Evolutionary conservation across 1,140 invertebrate genomes (phyloP).

Genomic region (Cydia fagiglandana): DNA sequence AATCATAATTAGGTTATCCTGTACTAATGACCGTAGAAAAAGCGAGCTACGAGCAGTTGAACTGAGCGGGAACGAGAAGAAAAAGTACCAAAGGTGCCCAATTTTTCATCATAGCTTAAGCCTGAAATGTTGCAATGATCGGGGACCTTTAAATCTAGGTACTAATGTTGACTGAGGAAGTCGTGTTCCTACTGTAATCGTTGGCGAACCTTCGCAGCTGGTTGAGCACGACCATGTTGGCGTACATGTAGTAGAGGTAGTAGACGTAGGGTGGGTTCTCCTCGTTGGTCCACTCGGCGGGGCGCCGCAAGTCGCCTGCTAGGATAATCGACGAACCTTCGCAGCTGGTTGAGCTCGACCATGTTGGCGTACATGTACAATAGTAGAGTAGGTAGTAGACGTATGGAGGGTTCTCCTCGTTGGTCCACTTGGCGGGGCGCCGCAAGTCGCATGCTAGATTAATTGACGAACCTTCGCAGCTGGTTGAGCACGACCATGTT

Average conservation of each 20-base stretch:
- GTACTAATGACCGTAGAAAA: too few species aligned
- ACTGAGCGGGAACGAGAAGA: too few species aligned
- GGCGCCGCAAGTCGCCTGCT: conserved; percentile 68
- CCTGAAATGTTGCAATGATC: too few species aligned
- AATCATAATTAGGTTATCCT: background rate
- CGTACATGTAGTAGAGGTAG: conserved; percentile 99
- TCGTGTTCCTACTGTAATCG: background rate
- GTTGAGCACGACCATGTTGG: conserved; percentile 97
- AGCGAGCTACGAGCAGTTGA: too few species aligned
- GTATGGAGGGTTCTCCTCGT: conserved; percentile 96
- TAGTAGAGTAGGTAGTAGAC: conserved; percentile 98
- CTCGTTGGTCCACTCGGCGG: conserved; percentile 90
- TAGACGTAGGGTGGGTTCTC: conserved; percentile 99
- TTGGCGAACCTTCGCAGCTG: conserved; percentile 86
- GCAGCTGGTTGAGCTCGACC: conserved; percentile 93
- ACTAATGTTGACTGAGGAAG: background rate
- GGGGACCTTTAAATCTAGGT: too few species aligned
- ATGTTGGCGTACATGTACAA: conserved; percentile 99
- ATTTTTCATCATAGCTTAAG: too few species aligned
- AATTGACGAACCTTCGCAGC: conserved; percentile 89
- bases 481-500: conserved; percentile 98
- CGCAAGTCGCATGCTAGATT: background rate
- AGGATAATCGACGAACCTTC: conserved; percentile 82
- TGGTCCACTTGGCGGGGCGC: conserved; percentile 91
- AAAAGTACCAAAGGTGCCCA: too few species aligned